Conservation (phyloP, 2,113 vertebrate genomes). For the Perognathus longimembris region DNA sequence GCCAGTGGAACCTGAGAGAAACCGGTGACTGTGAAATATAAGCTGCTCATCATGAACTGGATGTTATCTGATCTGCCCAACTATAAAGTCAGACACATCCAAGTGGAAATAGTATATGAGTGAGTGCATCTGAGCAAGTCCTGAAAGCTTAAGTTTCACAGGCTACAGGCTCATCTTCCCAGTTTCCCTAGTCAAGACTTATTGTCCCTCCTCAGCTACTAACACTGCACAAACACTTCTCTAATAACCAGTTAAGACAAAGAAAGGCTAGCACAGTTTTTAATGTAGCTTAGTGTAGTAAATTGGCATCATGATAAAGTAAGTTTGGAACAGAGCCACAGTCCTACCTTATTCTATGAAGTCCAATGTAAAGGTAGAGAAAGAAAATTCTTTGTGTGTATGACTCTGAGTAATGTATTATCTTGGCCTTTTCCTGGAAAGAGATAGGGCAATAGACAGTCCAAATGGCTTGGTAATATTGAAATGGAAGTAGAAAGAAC, state of each 20-base stretch:
- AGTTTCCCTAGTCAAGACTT: background rate
- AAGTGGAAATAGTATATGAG: constrained; percentile 57
- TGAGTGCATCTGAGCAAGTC: constrained; percentile 30
- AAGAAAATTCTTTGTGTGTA: background rate
- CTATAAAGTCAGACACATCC: constrained; percentile 5
- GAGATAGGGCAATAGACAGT: background rate
- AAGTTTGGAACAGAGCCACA: background rate
- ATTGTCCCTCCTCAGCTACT: background rate
- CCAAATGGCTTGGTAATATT: background rate
- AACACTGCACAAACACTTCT: background rate
- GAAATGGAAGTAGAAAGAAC: background rate
- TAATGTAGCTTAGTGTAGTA: background rate
- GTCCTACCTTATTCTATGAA: background rate
- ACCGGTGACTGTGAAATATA: constrained; percentile 46
- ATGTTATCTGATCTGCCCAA: constrained; percentile 35
- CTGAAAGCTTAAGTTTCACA: constrained; percentile 28
- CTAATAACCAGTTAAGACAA: background rate
- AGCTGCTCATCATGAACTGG: background rate
- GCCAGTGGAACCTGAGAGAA: background rate
- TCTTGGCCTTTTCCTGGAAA: background rate
- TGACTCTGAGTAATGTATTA: background rate
- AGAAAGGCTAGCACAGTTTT: background rate
- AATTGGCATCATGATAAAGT: background rate
- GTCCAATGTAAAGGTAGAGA: background rate
- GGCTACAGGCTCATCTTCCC: constrained; percentile 14